Conservation (phyloP, 2,797 vertebrate genomes). For the Macropus fuliginosus region DNA sequence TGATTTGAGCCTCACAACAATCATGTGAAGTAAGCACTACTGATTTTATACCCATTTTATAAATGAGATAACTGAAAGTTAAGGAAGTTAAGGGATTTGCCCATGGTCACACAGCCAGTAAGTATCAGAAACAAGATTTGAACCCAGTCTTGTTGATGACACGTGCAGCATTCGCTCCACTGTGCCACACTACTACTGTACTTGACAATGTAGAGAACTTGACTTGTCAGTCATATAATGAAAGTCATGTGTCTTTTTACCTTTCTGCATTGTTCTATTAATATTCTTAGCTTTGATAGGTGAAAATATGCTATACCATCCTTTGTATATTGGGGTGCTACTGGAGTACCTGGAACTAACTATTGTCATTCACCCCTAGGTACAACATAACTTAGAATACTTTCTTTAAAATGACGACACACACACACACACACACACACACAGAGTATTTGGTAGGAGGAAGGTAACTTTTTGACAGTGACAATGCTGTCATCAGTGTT, state of each 20-base stretch:
- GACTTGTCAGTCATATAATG: background rate
- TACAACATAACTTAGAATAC: background rate
- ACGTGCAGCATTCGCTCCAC: background rate
- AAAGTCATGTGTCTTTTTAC: background rate
- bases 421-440: background rate
- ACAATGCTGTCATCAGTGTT: background rate
- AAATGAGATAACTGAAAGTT: background rate
- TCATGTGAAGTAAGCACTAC: background rate
- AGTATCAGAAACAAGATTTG: background rate
- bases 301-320: background rate
- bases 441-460: background rate
- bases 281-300: background rate
- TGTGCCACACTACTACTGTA: background rate
- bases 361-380: background rate
- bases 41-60: background rate
- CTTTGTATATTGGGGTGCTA: background rate
- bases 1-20: background rate
- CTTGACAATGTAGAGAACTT: background rate
- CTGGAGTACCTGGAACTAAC: background rate
- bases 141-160: background rate
- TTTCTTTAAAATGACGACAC: background rate
- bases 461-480: background rate
- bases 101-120: background rate
- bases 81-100: background rate
- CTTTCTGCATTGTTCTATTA: background rate